Evolutionary conservation across 2,113 vertebrate species (phyloP).

Genomic region (Lepisosteus oculatus): DNA sequence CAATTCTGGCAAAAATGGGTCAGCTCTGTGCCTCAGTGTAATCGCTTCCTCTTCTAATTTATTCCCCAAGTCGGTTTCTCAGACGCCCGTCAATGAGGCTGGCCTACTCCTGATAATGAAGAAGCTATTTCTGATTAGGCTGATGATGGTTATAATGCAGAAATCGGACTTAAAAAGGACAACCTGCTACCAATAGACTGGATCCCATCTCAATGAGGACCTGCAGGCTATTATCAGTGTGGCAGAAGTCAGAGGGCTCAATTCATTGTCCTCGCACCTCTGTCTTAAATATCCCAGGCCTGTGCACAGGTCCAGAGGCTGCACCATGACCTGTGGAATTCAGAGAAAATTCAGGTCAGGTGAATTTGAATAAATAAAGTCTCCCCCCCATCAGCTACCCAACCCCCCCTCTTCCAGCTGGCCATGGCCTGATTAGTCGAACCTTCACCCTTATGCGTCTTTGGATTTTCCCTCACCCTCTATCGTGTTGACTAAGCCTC

Average conservation of each 20-base stretch:
- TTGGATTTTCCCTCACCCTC: too few relatives aligned
- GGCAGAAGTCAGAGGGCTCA: background rate
- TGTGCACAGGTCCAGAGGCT: too few relatives aligned
- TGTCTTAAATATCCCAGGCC: too few relatives aligned
- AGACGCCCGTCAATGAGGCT: conserved; percentile 8
- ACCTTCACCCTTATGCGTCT: too few relatives aligned
- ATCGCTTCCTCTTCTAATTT: conserved; percentile 13
- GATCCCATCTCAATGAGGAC: background rate
- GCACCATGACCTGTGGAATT: too few relatives aligned
- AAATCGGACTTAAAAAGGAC: conserved; percentile 14
- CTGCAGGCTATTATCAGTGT: background rate
- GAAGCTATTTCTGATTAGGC: conserved; percentile 19
- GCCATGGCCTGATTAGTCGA: too few relatives aligned
- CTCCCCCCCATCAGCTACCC: too few relatives aligned
- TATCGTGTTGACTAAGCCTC: too few relatives aligned
- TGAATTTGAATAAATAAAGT: too few relatives aligned
- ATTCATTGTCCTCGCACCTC: background rate
- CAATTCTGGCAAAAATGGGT: conserved; percentile 1
- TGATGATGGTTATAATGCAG: conserved; percentile 7
- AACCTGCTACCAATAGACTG: background rate
- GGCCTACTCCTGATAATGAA: conserved; percentile 17
- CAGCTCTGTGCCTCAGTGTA: background rate
- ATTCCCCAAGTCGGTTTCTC: conserved; percentile 4
- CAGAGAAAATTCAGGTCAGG: too few relatives aligned
- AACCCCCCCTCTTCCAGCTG: too few relatives aligned